Conservation (phyloP, 2,113 vertebrate genomes). For the Salvelinus fontinalis region DNA sequence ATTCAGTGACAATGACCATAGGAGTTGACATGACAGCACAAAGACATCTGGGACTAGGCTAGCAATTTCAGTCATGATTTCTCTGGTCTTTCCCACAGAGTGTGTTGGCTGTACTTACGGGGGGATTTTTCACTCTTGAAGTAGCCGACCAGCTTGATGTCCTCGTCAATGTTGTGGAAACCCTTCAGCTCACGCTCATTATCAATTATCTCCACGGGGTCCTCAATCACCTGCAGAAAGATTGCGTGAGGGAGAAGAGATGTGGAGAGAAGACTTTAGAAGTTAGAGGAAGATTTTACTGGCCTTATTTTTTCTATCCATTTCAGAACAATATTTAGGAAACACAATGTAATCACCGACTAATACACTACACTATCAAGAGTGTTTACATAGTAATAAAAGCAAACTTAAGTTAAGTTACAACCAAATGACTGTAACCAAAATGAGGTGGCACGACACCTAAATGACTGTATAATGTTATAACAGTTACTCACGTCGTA, state of each 20-base stretch:
- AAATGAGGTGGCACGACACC: background rate
- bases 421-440: too few relatives aligned
- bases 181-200: slow-evolving; percentile 85
- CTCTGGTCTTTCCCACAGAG: too few relatives aligned
- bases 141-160: slow-evolving; percentile 87
- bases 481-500: slow-evolving; percentile 79
- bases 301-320: too few relatives aligned
- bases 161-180: slow-evolving; percentile 86
- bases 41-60: too few relatives aligned
- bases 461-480: background rate
- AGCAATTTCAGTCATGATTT: too few relatives aligned
- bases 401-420: too few relatives aligned
- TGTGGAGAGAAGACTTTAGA: background rate
- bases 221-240: slow-evolving; percentile 76
- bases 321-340: too few relatives aligned
- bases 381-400: too few relatives aligned
- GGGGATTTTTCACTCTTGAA: slow-evolving; percentile 86
- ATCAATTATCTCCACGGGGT: slow-evolving; percentile 86
- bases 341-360: too few relatives aligned
- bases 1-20: too few relatives aligned
- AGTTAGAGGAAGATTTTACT: background rate
- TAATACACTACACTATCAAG: too few relatives aligned
- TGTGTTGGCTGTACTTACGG: slow-evolving; percentile 70
- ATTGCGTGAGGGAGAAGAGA: background rate
- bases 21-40: too few relatives aligned